phyloP scores from a whole-genome alignment of 2,113 vertebrate species.

The Cyanoderma ruficeps region DNA sequence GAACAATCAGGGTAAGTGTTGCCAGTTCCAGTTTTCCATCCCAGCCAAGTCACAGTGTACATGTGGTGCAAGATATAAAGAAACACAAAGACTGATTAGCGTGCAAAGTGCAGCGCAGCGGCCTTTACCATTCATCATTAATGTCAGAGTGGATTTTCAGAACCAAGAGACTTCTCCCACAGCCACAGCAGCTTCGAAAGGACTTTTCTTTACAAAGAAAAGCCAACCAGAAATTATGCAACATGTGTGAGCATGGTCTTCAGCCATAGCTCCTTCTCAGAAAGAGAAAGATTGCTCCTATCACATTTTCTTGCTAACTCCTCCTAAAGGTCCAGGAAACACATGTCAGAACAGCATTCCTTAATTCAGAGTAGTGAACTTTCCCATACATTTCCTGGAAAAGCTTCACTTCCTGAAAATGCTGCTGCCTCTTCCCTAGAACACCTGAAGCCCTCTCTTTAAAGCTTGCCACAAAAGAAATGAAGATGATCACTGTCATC shows the following conservation, averaged over 20 bases:
- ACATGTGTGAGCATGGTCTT: background rate
- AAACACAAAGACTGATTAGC: background rate
- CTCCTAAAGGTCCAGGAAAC: background rate
- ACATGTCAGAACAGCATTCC: background rate
- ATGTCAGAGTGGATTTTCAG: constrained; percentile 17
- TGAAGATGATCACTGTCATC: background rate
- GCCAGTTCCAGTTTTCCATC: constrained; percentile 10
- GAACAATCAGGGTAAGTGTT: constrained; percentile 39
- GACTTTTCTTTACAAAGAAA: background rate
- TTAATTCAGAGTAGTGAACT: background rate
- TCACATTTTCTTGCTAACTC: background rate
- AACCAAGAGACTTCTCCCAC: background rate
- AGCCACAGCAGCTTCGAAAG: background rate
- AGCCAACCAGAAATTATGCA: constrained; percentile 11
- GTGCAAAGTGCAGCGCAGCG: background rate
- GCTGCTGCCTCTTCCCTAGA: background rate
- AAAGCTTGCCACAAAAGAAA: background rate
- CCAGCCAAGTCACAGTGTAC: constrained; percentile 15
- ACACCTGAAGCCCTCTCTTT: background rate
- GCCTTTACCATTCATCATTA: constrained; percentile 9
- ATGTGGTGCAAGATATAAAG: background rate
- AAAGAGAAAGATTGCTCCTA: background rate
- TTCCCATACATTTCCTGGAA: background rate
- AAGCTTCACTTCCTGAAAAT: background rate
- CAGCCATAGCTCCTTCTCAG: background rate